These are phyloP conservation scores for Apogon hyalosoma DNA, from an alignment of 2,797 vertebrate species.

Conservation along the genomic window DNA sequence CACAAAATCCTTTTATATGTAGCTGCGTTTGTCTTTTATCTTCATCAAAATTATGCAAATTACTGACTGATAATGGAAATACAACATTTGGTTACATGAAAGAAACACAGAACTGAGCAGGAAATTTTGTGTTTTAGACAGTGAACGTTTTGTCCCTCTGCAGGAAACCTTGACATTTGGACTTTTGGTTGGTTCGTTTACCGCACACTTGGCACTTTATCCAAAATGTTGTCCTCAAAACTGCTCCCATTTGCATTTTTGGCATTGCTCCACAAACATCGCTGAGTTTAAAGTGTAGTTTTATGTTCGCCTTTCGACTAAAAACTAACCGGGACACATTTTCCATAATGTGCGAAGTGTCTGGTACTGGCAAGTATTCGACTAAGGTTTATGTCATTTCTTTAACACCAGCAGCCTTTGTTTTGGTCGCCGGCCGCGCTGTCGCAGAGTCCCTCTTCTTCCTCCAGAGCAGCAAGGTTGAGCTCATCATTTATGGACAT, in stretches of 20 bases:
- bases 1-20: background rate
- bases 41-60: background rate
- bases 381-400: background rate
- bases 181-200: slow-evolving; percentile 13
- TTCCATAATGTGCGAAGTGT: slow-evolving; percentile 28
- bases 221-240: slow-evolving; percentile 36
- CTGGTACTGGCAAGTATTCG: slow-evolving; percentile 6
- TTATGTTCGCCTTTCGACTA: background rate
- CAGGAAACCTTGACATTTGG: slow-evolving; percentile 23
- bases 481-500: slow-evolving; percentile 83
- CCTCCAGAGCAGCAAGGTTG: slow-evolving; percentile 89
- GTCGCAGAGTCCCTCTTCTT: slow-evolving; percentile 87
- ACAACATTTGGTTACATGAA: slow-evolving; percentile 21
- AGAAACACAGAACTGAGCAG: slow-evolving; percentile 24
- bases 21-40: background rate
- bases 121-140: slow-evolving; percentile 12
- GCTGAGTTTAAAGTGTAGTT: slow-evolving; percentile 22
- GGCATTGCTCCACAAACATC: background rate
- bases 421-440: slow-evolving; percentile 73
- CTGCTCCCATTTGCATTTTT: slow-evolving; percentile 23
- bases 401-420: slow-evolving; percentile 95
- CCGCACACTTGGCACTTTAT: slow-evolving; percentile 29
- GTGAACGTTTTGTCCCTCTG: slow-evolving; percentile 21
- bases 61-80: slow-evolving; percentile 11
- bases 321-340: slow-evolving; percentile 30